Evolutionary conservation across 1,140 invertebrate species (phyloP).

Genomic region (Lordiphosa clarofinis): DNA sequence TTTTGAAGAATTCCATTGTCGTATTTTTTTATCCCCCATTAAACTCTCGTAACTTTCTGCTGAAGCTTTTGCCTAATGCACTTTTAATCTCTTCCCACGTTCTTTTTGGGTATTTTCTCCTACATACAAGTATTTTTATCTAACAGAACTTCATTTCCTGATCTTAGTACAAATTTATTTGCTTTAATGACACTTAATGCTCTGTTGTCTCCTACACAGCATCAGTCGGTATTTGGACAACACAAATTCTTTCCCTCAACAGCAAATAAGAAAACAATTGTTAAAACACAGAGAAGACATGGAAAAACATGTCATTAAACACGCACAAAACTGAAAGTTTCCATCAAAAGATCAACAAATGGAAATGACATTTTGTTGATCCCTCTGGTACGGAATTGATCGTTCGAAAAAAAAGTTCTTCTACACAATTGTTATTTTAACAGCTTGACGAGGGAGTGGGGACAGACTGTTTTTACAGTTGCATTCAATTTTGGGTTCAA

Average conservation of each 20-base stretch:
- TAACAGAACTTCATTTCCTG: conserved; percentile 14
- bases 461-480: conserved; percentile 45
- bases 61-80: conserved; percentile 30
- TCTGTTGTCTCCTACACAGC: conserved; percentile 20
- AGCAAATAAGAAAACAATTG: conserved; percentile 57
- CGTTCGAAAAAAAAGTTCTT: conserved; percentile 21
- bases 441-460: conserved; percentile 25
- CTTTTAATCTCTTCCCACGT: conserved; percentile 61
- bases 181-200: conserved; percentile 70
- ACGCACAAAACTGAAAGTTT: conserved; percentile 20
- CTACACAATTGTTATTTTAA: conserved; percentile 38
- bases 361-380: conserved; percentile 34
- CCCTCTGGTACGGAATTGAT: conserved; percentile 17
- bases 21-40: conserved; percentile 6
- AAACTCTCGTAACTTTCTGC: neutral
- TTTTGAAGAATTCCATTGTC: no score
- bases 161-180: conserved; percentile 44
- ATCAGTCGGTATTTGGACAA: conserved; percentile 42
- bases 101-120: neutral
- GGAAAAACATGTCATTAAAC: conserved; percentile 37
- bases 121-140: conserved; percentile 6
- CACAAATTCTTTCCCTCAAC: neutral
- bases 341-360: conserved; percentile 34
- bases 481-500: conserved; percentile 33
- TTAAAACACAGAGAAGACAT: conserved; percentile 30